phyloP scores from a whole-genome alignment of 2,888 invertebrate genomes.

The Pemphredon lugubris region DNA sequence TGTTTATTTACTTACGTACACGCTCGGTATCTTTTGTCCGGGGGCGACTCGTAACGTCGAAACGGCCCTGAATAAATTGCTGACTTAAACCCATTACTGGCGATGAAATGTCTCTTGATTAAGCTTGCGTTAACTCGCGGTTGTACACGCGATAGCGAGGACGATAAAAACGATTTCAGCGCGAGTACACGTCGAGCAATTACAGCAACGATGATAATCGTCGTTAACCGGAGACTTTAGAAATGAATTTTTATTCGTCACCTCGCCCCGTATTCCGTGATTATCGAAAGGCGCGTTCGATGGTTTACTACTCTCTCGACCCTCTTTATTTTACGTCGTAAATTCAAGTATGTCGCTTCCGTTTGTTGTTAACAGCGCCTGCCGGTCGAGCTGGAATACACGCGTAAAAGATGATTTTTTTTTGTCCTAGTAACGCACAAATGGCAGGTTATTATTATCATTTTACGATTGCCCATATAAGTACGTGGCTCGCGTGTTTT shows the following conservation, averaged over 20 bases:
- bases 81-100: slow-evolving; percentile 18
- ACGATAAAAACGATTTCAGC: slow-evolving; percentile 50
- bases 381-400: too few species aligned
- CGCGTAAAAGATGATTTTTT: too few species aligned
- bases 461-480: too few species aligned
- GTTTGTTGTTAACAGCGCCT: too few species aligned
- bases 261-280: too few species aligned
- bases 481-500: too few species aligned
- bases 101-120: slow-evolving; percentile 32
- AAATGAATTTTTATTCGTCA: slow-evolving; percentile 9
- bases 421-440: too few species aligned
- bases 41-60: not conserved
- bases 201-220: slow-evolving; percentile 39
- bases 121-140: slow-evolving; percentile 33
- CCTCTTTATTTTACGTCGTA: too few species aligned
- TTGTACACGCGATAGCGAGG: slow-evolving; percentile 32
- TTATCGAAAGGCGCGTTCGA: too few species aligned
- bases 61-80: slow-evolving; percentile 9
- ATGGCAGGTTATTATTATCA: too few species aligned
- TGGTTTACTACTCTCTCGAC: too few species aligned
- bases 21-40: not conserved
- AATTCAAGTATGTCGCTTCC: too few species aligned
- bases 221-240: not conserved
- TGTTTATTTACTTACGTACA: not conserved
- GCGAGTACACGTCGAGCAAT: slow-evolving; percentile 44